A percentile compares a stretch with the other conserved stretches of the same genome.
These are phyloP conservation scores for Gonatopus flavifemur DNA, from an alignment of 1,140 invertebrate genomes.

Conservation along the genomic window DNA sequence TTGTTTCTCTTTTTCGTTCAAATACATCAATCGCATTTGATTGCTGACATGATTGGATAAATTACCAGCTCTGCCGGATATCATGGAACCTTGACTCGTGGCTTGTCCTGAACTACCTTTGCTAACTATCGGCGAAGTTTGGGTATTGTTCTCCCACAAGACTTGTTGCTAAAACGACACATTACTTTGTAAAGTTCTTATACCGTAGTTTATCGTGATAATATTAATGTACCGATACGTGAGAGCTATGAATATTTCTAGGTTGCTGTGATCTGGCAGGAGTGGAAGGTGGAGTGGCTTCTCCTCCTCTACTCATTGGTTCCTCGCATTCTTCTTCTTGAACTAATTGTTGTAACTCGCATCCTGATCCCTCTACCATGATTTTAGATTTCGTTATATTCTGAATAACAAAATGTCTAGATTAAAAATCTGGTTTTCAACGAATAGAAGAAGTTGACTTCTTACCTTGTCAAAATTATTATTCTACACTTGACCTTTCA, in stretches of 20 bases:
- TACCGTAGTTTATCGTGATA: constrained; percentile 13
- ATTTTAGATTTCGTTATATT: no score
- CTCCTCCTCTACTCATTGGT: constrained; percentile 40
- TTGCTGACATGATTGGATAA: constrained; percentile 48
- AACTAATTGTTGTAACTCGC: constrained; percentile 51
- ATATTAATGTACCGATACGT: constrained; percentile 32
- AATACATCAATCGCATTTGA: constrained; percentile 58
- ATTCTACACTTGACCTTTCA: no score
- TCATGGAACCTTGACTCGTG: constrained; percentile 52
- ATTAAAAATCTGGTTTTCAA: no score
- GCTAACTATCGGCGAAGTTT: constrained; percentile 49
- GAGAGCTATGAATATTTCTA: constrained; percentile 31
- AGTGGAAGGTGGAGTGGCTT: constrained; percentile 48
- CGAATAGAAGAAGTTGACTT: no score
- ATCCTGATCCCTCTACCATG: constrained; percentile 47
- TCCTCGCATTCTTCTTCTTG: constrained; percentile 52
- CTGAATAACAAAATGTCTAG: background rate
- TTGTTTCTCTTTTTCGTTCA: constrained; percentile 62
- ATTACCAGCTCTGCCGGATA: constrained; percentile 48
- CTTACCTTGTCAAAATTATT: no score
- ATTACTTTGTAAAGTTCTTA: no score
- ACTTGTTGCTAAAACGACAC: constrained; percentile 49
- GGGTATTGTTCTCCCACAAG: constrained; percentile 46
- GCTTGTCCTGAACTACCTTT: constrained; percentile 55
- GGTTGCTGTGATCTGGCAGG: constrained; percentile 40